phyloP scores from a whole-genome alignment of 2,888 invertebrate genomes.

The Drosophila paracracens region DNA sequence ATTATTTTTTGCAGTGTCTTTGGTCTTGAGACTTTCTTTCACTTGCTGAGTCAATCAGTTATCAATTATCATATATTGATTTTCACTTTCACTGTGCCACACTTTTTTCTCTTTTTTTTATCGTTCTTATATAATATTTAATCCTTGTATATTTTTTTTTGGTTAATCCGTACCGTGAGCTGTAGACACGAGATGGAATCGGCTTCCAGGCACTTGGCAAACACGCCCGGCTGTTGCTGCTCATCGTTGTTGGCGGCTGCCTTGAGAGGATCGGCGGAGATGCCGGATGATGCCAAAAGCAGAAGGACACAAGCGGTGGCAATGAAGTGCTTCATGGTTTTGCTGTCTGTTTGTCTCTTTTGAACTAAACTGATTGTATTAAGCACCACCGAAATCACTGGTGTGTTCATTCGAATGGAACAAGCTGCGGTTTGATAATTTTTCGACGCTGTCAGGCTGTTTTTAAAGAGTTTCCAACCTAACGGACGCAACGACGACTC shows the following conservation, averaged over 20 bases:
- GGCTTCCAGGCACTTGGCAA: constrained; percentile 87
- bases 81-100: constrained; percentile 68
- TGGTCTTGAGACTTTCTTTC: constrained; percentile 42
- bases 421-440: constrained; percentile 85
- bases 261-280: constrained; percentile 81
- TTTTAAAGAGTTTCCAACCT: constrained; percentile 85
- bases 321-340: constrained; percentile 83
- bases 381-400: constrained; percentile 84
- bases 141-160: constrained; percentile 53
- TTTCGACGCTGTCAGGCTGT: constrained; percentile 85
- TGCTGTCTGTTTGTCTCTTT: constrained; percentile 38
- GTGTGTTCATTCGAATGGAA: constrained; percentile 85
- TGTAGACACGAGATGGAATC: constrained; percentile 89
- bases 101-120: not conserved
- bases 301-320: constrained; percentile 83
- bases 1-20: constrained; percentile 17
- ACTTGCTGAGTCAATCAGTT: constrained; percentile 47
- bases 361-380: constrained; percentile 66
- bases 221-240: constrained; percentile 78
- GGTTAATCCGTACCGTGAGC: constrained; percentile 85
- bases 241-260: constrained; percentile 56
- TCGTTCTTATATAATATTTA: constrained; percentile 50
- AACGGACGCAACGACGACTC: constrained; percentile 52
- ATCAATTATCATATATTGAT: constrained; percentile 41
- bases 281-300: constrained; percentile 80